Evolutionary conservation across 2,797 vertebrate genomes (phyloP).

Genomic region (Thunnus albacares): DNA sequence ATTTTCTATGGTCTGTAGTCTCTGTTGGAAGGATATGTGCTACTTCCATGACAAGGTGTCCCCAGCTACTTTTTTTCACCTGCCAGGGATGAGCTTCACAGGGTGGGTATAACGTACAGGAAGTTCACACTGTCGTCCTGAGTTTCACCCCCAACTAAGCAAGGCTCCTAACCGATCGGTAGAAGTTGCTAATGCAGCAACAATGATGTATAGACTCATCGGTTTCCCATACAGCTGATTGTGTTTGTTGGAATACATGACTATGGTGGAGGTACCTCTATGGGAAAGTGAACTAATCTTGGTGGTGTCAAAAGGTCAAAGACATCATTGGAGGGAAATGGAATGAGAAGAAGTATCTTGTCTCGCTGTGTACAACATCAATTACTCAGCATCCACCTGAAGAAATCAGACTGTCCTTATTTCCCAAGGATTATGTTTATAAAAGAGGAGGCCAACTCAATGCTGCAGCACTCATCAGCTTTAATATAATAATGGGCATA

Average conservation of each 20-base stretch:
- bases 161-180: neutral
- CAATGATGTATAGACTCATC: neutral
- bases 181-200: neutral
- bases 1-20: neutral
- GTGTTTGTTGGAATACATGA: neutral
- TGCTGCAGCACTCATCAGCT: neutral
- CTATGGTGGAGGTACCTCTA: neutral
- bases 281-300: neutral
- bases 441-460: neutral
- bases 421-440: neutral
- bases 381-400: neutral
- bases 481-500: neutral
- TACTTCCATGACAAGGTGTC: neutral
- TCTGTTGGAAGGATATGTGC: neutral
- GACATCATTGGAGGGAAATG: neutral
- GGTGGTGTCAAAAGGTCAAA: constrained; percentile 11
- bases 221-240: too few species aligned
- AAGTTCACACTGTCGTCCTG: too few species aligned
- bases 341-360: neutral
- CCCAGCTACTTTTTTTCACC: neutral
- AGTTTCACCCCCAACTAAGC: too few species aligned
- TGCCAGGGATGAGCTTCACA: neutral
- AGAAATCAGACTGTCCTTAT: constrained; percentile 12
- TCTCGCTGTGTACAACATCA: neutral
- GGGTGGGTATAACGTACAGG: neutral